phyloP scores from a whole-genome alignment of 2,797 vertebrate genomes.

The Epinephelus malabaricus region DNA sequence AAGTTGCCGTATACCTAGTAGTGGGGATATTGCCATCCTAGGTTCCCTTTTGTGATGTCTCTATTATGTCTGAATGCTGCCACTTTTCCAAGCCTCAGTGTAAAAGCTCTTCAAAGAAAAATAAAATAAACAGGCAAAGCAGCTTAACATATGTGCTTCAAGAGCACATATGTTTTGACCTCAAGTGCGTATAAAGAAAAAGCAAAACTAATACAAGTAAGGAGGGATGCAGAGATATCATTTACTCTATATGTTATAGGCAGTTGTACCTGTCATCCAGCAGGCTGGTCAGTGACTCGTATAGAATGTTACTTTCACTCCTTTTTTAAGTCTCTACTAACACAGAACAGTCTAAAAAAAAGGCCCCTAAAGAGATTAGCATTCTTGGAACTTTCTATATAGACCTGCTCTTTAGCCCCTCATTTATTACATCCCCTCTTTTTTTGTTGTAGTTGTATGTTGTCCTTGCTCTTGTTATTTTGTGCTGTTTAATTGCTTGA shows the following conservation, averaged over 20 bases:
- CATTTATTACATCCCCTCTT: constrained; percentile 26
- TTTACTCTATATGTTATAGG: constrained; percentile 22
- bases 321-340: constrained; percentile 14
- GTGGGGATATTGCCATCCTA: neutral
- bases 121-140: neutral
- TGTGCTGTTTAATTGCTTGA: constrained; percentile 50
- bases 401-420: constrained; percentile 22
- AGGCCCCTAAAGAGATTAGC: constrained; percentile 8
- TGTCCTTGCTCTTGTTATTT: constrained; percentile 34
- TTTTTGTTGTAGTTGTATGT: constrained; percentile 27
- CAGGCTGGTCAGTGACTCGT: constrained; percentile 22
- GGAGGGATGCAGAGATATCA: constrained; percentile 23
- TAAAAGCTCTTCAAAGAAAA: neutral
- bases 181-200: constrained; percentile 2
- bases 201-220: constrained; percentile 33
- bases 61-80: neutral
- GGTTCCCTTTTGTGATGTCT: neutral
- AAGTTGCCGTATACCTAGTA: too few relatives aligned
- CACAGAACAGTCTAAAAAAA: constrained; percentile 3
- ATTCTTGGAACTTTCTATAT: constrained; percentile 24
- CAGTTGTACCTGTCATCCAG: constrained; percentile 6
- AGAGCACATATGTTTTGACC: constrained; percentile 23
- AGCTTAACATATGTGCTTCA: neutral
- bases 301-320: constrained; percentile 6
- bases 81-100: neutral